Percentiles rank a stretch among this genome's conserved stretches.
Conservation (phyloP, 2,888 invertebrate species). For the Didymodactylos carnosus region DNA sequence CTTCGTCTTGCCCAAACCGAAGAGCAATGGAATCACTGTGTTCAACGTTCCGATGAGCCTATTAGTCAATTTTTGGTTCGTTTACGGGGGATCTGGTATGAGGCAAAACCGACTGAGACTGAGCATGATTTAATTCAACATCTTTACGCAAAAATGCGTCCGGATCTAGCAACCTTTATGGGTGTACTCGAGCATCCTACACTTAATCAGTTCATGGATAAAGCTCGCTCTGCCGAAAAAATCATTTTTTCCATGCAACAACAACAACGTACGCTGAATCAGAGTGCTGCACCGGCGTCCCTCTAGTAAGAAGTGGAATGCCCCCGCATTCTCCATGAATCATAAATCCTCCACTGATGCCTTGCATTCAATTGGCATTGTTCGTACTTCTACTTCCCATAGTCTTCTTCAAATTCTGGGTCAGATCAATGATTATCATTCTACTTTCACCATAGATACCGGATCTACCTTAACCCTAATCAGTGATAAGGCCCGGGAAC, state of each 20-base stretch:
- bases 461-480: too few species aligned
- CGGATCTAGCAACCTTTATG: not conserved
- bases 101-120: not conserved
- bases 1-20: not conserved
- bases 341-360: too few species aligned
- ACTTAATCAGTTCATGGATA: not conserved
- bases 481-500: too few species aligned
- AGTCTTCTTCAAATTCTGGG: too few species aligned
- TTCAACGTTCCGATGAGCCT: not conserved
- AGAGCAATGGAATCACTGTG: not conserved
- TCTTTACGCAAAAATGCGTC: not conserved
- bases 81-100: not conserved
- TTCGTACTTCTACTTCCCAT: too few species aligned
- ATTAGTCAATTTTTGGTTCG: not conserved
- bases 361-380: too few species aligned
- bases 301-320: too few species aligned
- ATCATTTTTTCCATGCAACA: not conserved
- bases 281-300: too few species aligned
- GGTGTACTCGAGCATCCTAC: not conserved
- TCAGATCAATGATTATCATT: too few species aligned
- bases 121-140: not conserved
- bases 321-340: too few species aligned
- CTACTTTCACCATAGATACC: too few species aligned
- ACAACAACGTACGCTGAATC: too few species aligned
- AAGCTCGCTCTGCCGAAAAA: not conserved